Evolutionary conservation across 1,140 invertebrate genomes (phyloP), one percentile per base, ranked within the genome.

Genomic region (Plutomurus gul): DNA sequence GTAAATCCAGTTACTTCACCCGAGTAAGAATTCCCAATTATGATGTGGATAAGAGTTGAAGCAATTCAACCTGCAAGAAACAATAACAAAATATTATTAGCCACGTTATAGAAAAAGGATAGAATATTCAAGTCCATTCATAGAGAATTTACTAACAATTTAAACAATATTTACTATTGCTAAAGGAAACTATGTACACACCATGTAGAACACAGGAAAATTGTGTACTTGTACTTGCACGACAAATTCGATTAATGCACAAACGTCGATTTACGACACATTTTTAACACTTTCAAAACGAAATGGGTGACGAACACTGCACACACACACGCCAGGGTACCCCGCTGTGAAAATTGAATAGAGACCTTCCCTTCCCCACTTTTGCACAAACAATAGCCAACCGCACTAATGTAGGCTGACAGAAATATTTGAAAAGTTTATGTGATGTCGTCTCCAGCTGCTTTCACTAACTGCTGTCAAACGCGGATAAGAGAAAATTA

Each of bases 391-490:
- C 39, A 43, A 7, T 43, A n/a, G n/a, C n/a, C n/a, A n/a, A n/a
- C n/a, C 25, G 8, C 27, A 65, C 27, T 65, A 65, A 65, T 65
- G 27, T 30, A 65, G 16, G 36, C 18, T n/a, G 56, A 65, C 56
- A 65, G 56, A 65, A 65, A 65, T 65, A 65, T 65, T 65, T 65
- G 46, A 65, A 65, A 65, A 65, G 25, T 65, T 65, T 27, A 65
- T 65, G 56, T 33, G 56, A 65, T 65, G 27, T 65, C 56, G 56
- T 65, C 56, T 65, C 56, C 56, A 13, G 56, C 56, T 65, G 56
- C 56, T 65, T 65, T 65, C 56, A 65, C 56, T 65, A 65, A 65
- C 56, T 65, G 56, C 56, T 65, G 56, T 65, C 56, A 65, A 25
- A 36, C 30, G 56, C 56, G 56, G 56, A 65, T 65, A 65, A 65